Evolutionary conservation across 2,113 vertebrate species (phyloP), one percentile per base, ranked within the genome.

Genomic region (Hyperopisus bebe): DNA sequence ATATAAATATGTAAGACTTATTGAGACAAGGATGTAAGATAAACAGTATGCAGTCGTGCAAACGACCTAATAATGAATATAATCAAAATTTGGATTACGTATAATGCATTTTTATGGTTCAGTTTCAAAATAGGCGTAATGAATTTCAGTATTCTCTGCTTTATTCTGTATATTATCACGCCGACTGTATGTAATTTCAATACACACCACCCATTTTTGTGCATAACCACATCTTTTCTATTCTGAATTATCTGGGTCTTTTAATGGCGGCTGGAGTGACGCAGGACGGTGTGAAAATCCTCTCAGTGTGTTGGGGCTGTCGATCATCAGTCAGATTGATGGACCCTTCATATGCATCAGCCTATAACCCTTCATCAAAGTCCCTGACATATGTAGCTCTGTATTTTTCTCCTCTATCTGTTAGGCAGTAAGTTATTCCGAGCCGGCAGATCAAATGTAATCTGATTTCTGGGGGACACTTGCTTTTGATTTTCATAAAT

Each of bases 401-500:
- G 44, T 39, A 21, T 46, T 11, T 84, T 46, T 47, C 3, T 2
- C 44, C 44, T 3, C 39, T 46, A 44, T 11, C 82, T 84, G 35
- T 84, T 13, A 84, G 21, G 82, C 44, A 21, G 6, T n/a, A 21
- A 47, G 42, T 21, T 47, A n/a, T 84, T 84, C 21, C 5, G 19
- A 84, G 24, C 42, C 8, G 44, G 39, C 35, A 47, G 82, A 84
- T 84, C 44, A 84, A 84, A 84, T 24, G 42, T 84, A 47, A 47
- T 47, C 19, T 47, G 82, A 24, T 84, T 84, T 84, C 42, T 47
- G 21, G 6, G 1, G 44, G 19, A 84, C 24, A n/a, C 39, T 84
- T 9, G 82, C 82, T 46, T 84, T 77, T 42, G 70, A 80, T 80
- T 80, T 80, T 44, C 42, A 84, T 84, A 47, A 84, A 84, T 47